Evolutionary conservation across 2,113 vertebrate genomes (phyloP).

Genomic region (Cavia aperea): DNA sequence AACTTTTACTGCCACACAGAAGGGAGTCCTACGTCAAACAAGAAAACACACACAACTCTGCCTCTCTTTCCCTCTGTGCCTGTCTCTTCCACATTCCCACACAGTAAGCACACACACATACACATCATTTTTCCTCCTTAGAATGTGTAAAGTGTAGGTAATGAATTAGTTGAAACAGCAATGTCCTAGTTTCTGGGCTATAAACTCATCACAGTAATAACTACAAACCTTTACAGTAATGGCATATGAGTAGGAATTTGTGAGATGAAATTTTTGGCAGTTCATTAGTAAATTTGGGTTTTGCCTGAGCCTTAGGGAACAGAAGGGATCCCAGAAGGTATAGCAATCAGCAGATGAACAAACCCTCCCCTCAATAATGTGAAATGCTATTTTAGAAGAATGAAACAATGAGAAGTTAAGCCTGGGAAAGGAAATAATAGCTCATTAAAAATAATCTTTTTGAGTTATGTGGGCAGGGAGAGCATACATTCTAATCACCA

Average conservation of each 20-base stretch:
- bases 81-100: neutral
- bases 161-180: conserved; percentile 50
- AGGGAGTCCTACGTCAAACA: conserved; percentile 42
- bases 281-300: conserved; percentile 57
- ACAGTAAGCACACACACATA: neutral
- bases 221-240: conserved; percentile 56
- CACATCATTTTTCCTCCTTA: conserved; percentile 12
- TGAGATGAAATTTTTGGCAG: conserved; percentile 53
- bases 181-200: conserved; percentile 56
- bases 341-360: conserved; percentile 48
- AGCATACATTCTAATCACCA: conserved; percentile 47
- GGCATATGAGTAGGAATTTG: conserved; percentile 59
- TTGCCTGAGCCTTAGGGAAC: conserved; percentile 63
- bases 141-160: conserved; percentile 51
- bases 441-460: conserved; percentile 70
- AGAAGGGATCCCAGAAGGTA: conserved; percentile 55
- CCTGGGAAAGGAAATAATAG: conserved; percentile 68
- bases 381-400: conserved; percentile 63
- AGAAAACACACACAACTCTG: neutral
- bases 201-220: conserved; percentile 38
- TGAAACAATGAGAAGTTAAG: conserved; percentile 65
- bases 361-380: conserved; percentile 40
- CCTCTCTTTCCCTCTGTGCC: neutral
- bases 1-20: conserved; percentile 45
- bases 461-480: conserved; percentile 52